Conservation (phyloP, 2,797 vertebrate species). For the Cephalopachus bancanus region DNA sequence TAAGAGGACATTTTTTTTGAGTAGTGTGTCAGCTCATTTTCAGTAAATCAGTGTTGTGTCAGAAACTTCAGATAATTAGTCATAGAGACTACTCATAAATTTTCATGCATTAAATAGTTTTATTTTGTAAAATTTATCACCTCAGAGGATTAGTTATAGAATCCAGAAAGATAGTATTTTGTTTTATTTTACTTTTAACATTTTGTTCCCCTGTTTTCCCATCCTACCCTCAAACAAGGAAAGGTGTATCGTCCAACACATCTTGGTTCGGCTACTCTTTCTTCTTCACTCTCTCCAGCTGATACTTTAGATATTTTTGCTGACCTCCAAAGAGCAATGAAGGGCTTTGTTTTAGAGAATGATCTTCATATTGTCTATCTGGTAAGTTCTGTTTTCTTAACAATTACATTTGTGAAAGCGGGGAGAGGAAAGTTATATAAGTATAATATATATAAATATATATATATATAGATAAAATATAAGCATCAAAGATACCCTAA, state of each 20-base stretch:
- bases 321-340: slow-evolving; percentile 98
- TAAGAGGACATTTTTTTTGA: slow-evolving; percentile 59
- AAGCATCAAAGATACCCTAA: not conserved
- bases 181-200: slow-evolving; percentile 70
- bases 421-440: not conserved
- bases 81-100: not conserved
- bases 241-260: slow-evolving; percentile 95
- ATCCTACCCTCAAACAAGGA: slow-evolving; percentile 66
- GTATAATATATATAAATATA: too few species aligned
- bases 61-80: not conserved
- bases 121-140: slow-evolving; percentile 38
- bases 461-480: not conserved
- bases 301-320: slow-evolving; percentile 98
- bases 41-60: slow-evolving; percentile 3
- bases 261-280: slow-evolving; percentile 96
- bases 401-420: slow-evolving; percentile 25
- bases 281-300: slow-evolving; percentile 96
- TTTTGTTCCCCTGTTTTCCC: not conserved
- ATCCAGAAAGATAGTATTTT: not conserved
- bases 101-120: not conserved
- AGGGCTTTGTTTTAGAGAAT: slow-evolving; percentile 98
- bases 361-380: slow-evolving; percentile 98
- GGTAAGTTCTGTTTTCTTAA: slow-evolving; percentile 87
- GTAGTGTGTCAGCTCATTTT: not conserved
- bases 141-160: not conserved